phyloP scores from a whole-genome alignment of 2,113 vertebrate genomes.

The Erythrolamprus reginae region DNA sequence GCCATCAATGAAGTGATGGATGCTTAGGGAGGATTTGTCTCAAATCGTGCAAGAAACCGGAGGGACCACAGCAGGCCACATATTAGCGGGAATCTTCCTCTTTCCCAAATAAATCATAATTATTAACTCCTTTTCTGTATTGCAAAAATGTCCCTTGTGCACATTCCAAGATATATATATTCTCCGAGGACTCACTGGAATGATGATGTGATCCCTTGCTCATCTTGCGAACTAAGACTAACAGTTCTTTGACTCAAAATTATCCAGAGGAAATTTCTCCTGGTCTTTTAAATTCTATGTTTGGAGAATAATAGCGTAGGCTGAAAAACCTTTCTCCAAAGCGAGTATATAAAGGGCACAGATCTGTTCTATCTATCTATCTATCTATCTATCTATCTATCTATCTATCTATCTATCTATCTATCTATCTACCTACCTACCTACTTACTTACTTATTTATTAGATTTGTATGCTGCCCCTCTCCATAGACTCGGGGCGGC shows the following conservation, averaged over 20 bases:
- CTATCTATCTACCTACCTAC: too few relatives aligned
- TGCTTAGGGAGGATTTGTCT: not conserved
- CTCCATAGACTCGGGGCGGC: too few relatives aligned
- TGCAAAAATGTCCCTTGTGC: not conserved
- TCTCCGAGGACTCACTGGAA: not conserved
- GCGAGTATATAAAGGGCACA: not conserved
- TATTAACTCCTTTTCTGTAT: not conserved
- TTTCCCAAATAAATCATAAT: not conserved
- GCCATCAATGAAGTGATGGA: not conserved
- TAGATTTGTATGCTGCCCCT: too few relatives aligned
- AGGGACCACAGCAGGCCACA: not conserved
- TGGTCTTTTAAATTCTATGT: not conserved
- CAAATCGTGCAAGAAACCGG: not conserved
- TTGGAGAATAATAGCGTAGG: not conserved
- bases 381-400: too few relatives aligned
- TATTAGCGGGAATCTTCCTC: not conserved
- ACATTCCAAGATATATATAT: not conserved
- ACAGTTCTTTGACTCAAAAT: not conserved
- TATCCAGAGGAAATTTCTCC: not conserved
- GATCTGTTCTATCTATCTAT: too few relatives aligned
- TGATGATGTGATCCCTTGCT: not conserved
- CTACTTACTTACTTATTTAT: too few relatives aligned
- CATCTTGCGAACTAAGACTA: not conserved
- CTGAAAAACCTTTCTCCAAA: not conserved
- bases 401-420: too few relatives aligned